Base-by-base conservation (phyloP, 2,888 invertebrate genomes). In the Agonum fuliginosum region DNA sequence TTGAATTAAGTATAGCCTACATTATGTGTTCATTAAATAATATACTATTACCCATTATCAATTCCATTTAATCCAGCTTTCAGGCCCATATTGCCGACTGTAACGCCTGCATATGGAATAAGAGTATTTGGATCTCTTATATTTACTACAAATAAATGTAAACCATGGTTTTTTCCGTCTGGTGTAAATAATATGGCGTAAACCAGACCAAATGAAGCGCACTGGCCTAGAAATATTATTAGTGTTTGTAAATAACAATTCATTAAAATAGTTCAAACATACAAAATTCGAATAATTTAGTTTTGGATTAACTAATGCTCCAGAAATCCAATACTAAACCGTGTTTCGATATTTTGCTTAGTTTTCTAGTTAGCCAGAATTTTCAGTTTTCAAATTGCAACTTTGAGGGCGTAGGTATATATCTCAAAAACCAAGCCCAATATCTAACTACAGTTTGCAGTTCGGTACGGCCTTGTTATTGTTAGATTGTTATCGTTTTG, bases 31-130 rank as follows among this genome's bases (percentile, higher is more conserved):
- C 58, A 43, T 48, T 67, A 12, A 51, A 43, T 48, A 12, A 37
- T 14, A 48, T 34, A 70, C 10, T 24, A 81, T 84, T 84, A 95
- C 94, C 98, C 98, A 88, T 98, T 98, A 85, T 98, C 98, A 43
- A 98, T 87, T 1, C 97, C 97, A 86, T 98, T 96, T 5, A 97
- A 89, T 0, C 95, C 97, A 48, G 95, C 89, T 87, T 98, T 98
- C 85, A 95, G 95, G 0, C 98, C 98, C 88, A 98, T 91, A 85
- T 98, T 98, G 0, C 97, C 97, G 0, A 97, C 94, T 0, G 90
- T 91, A 0, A 98, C 91, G 0, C 97, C 97, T 0, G 95, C 92
- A 83, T 88, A 91, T 0, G 95, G 91, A 71, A 90, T 83, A 82
- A 95, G 85, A 0, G 95, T 95, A 77, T 90, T 87, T 0, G 92